Evolutionary conservation across 1,140 invertebrate species (phyloP), one percentile per base, ranked within the genome.

Genomic region (Dreissena rostriformis): DNA sequence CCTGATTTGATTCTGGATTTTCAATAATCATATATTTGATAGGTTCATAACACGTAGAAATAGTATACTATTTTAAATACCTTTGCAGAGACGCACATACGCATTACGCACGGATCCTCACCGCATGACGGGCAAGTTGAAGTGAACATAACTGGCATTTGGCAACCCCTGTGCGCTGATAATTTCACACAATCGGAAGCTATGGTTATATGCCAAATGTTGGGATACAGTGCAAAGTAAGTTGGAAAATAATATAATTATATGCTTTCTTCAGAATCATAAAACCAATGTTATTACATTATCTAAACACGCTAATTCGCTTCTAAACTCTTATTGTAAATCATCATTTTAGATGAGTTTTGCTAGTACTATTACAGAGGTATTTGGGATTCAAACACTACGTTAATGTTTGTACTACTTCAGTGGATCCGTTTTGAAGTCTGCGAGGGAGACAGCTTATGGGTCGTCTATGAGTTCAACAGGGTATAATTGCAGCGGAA

Each of bases 221-320:
- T 72, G 24, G 70, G 19, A 17, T 72, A 22, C 28, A 72, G 70
- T 24, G 53, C 70, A n/a, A 52, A 52, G 70, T 72, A n/a, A 52
- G 7, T 70, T 29, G 7, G 8, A 1, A 29, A 70, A 8, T 70
- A 29, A 4, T 29, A 14, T 29, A 49, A n/a, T n/a, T 5, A 26
- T 5, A 26, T n/a, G 24, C 19, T n/a, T 4, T 63, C 61, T 63
- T 2, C 11, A 63, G 19, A n/a, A 63, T 5, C 24, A n/a, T n/a
- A 63, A 7, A 26, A 63, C 2, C 61, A n/a, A 26, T 63, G 61
- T 63, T 63, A n/a, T 63, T 26, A 63, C 11, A n/a, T 63, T n/a
- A n/a, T 11, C 19, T 5, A 5, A 63, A 19, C 19, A n/a, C n/a
- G n/a, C 8, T 5, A 4, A n/a, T 63, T n/a, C 11, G 19, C 24